Evolutionary conservation across 2,797 vertebrate genomes (phyloP).

Genomic region (Aldrovandia affinis): DNA sequence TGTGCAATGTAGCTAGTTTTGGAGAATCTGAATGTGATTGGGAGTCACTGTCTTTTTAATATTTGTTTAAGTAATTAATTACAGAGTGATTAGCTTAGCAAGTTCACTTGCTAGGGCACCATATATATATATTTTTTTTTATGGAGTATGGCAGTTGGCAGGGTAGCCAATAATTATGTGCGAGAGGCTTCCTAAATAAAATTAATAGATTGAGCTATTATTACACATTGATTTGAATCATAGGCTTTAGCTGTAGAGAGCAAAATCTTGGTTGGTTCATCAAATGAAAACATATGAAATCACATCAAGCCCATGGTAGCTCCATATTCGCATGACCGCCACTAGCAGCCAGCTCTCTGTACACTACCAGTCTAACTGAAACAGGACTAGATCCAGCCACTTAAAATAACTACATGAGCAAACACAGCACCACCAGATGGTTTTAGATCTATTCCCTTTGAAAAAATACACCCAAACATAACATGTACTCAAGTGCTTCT

Average conservation of each 20-base stretch:
- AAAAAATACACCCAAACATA: neutral
- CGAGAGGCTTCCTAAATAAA: neutral
- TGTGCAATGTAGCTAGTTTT: no score
- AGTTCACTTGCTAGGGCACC: no score
- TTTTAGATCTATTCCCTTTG: neutral
- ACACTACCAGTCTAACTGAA: neutral
- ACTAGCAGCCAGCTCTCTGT: neutral
- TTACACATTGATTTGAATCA: neutral
- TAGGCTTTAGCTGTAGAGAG: neutral
- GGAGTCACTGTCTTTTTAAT: no score
- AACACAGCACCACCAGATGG: neutral
- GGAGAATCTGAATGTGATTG: no score
- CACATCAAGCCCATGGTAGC: neutral
- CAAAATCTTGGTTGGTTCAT: neutral
- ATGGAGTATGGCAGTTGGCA: no score
- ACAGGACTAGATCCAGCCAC: neutral
- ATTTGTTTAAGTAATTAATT: no score
- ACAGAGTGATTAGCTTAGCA: no score
- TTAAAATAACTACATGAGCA: no score
- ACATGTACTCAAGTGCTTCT: neutral
- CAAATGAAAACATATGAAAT: neutral
- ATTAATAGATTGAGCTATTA: neutral
- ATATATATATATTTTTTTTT: no score
- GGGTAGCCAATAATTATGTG: neutral
- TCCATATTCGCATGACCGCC: no score